Conservation (phyloP, 2,113 vertebrate species). For the Poicephalus meyeri region DNA sequence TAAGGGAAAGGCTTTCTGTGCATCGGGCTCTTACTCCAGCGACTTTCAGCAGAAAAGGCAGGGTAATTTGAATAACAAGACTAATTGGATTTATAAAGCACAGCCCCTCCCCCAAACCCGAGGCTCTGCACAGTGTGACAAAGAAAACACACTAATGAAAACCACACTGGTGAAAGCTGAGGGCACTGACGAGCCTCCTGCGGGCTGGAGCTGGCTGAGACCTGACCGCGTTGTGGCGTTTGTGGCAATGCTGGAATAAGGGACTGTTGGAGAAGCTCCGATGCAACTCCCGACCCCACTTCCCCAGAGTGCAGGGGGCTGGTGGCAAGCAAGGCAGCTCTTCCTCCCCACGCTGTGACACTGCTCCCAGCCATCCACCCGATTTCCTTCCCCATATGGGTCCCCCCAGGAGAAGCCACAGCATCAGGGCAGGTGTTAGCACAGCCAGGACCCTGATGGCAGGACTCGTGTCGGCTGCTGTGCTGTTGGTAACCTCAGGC, state of each 20-base stretch:
- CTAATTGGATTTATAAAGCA: conserved; percentile 65
- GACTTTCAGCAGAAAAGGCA: background rate
- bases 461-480: background rate
- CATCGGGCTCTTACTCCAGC: background rate
- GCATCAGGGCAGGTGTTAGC: background rate
- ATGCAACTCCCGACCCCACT: background rate
- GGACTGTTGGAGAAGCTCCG: background rate
- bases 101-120: background rate
- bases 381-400: background rate
- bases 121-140: conserved; percentile 44
- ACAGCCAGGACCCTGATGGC: accelerated
- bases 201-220: conserved; percentile 15
- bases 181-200: background rate
- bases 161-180: background rate
- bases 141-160: conserved; percentile 60
- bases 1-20: conserved; percentile 29
- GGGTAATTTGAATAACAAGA: conserved; percentile 52
- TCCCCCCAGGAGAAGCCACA: background rate
- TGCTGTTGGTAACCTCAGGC: background rate
- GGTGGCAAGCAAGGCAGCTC: background rate
- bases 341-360: background rate
- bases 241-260: background rate
- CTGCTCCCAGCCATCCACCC: background rate
- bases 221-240: background rate
- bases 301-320: background rate